Evolutionary conservation across 2,888 invertebrate genomes (phyloP).

Genomic region (Apoda limacodes): DNA sequence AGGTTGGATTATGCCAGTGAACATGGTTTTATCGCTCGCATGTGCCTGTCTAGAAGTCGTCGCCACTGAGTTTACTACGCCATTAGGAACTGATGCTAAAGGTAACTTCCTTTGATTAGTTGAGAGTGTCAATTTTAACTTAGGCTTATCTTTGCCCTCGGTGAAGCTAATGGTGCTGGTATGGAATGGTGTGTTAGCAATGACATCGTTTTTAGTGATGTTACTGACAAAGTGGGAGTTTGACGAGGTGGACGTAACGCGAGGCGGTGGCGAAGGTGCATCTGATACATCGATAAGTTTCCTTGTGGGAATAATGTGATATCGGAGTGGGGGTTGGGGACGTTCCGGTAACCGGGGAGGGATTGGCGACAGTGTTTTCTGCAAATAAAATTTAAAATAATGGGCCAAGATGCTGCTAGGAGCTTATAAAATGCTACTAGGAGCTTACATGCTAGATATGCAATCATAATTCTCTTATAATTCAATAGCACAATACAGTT

Average conservation of each 20-base stretch:
- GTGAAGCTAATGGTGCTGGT: constrained; percentile 62
- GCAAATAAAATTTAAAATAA: constrained; percentile 55
- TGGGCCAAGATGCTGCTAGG: constrained; percentile 58
- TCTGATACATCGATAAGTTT: constrained; percentile 55
- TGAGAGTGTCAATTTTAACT: constrained; percentile 50
- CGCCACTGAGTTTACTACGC: no score
- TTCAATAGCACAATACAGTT: no score
- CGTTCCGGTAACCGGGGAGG: constrained; percentile 61
- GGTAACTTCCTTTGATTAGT: constrained; percentile 40
- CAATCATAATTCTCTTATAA: neutral
- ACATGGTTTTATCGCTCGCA: no score
- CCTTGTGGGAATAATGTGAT: constrained; percentile 58
- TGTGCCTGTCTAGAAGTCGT: no score
- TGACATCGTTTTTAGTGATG: constrained; percentile 46
- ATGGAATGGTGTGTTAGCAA: constrained; percentile 39
- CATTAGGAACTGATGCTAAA: constrained; percentile 14
- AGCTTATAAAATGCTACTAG: constrained; percentile 49
- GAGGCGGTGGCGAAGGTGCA: constrained; percentile 54
- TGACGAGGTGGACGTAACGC: constrained; percentile 31
- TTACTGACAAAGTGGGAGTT: constrained; percentile 52
- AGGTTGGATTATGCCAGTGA: no score
- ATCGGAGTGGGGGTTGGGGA: constrained; percentile 51
- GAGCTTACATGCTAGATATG: constrained; percentile 37
- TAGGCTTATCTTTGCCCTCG: constrained; percentile 48
- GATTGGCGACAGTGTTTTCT: constrained; percentile 59